Evolutionary conservation across 2,888 invertebrate genomes (phyloP).

Genomic region (Thumatha senex): DNA sequence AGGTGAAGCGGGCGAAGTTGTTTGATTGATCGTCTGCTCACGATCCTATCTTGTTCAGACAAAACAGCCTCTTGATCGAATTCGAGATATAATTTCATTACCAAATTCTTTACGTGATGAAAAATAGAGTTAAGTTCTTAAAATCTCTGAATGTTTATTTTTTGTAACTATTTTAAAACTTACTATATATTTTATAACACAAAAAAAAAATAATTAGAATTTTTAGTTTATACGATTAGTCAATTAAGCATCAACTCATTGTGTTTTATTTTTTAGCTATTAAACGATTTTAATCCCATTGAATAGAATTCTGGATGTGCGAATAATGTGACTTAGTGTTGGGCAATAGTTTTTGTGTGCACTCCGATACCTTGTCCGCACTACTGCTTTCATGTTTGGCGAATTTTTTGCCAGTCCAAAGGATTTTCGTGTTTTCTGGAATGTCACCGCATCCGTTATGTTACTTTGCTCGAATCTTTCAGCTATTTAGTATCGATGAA

Average conservation of each 20-base stretch:
- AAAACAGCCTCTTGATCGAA: conserved; percentile 55
- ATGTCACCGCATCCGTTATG: conserved; percentile 48
- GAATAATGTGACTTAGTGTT: conserved; percentile 36
- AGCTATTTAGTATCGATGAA: conserved; percentile 19
- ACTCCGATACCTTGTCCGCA: conserved; percentile 68
- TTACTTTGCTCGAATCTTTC: conserved; percentile 42
- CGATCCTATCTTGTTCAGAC: conserved; percentile 55
- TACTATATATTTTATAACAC: no score
- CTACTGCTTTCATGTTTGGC: conserved; percentile 61
- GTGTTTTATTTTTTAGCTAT: conserved; percentile 47
- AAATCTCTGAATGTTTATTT: not conserved
- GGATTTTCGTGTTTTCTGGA: conserved; percentile 54
- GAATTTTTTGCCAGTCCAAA: conserved; percentile 64
- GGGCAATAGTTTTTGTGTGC: conserved; percentile 65
- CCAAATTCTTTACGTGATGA: conserved; percentile 28
- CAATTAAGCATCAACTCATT: conserved; percentile 11
- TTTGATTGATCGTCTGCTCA: conserved; percentile 57
- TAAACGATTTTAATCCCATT: conserved; percentile 45
- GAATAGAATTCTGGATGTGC: conserved; percentile 34
- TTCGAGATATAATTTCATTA: conserved; percentile 54
- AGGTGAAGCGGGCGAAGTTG: conserved; percentile 48
- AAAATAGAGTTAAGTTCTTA: conserved; percentile 8
- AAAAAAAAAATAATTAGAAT: no score
- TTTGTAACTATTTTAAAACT: no score
- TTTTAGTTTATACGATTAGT: no score